Percentiles rank a stretch among this genome's conserved stretches.
Conservation (phyloP, 2,113 vertebrate species). For the Caracal caracal region DNA sequence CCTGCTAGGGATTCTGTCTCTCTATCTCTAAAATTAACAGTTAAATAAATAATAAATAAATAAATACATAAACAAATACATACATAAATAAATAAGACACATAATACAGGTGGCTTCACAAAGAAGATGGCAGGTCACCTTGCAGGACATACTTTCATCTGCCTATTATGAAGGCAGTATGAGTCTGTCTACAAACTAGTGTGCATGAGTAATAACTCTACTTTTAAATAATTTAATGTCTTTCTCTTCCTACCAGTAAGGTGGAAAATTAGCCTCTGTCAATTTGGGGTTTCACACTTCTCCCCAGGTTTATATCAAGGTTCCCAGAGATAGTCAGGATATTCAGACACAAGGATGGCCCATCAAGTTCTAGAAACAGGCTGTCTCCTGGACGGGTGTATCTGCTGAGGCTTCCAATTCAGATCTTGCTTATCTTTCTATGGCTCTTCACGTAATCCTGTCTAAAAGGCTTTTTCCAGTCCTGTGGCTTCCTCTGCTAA, state of each 20-base stretch:
- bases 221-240: background rate
- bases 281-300: background rate
- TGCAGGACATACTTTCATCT: background rate
- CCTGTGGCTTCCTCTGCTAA: background rate
- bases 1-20: no score
- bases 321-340: background rate
- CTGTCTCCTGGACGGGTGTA: background rate
- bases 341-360: background rate
- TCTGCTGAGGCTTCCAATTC: background rate
- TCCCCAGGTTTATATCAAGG: background rate
- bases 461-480: background rate
- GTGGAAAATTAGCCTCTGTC: background rate
- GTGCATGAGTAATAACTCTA: background rate
- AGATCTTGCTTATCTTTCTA: background rate
- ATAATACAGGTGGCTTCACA: background rate
- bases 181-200: background rate
- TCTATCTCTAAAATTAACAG: no score
- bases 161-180: background rate
- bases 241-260: conserved; percentile 1
- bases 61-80: no score
- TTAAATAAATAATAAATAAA: no score
- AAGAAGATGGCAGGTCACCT: background rate
- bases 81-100: background rate
- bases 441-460: background rate
- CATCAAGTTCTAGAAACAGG: background rate